These are phyloP conservation scores for Peribatodes rhomboidaria DNA, from an alignment of 2,888 invertebrate genomes.

Conservation along the genomic window DNA sequence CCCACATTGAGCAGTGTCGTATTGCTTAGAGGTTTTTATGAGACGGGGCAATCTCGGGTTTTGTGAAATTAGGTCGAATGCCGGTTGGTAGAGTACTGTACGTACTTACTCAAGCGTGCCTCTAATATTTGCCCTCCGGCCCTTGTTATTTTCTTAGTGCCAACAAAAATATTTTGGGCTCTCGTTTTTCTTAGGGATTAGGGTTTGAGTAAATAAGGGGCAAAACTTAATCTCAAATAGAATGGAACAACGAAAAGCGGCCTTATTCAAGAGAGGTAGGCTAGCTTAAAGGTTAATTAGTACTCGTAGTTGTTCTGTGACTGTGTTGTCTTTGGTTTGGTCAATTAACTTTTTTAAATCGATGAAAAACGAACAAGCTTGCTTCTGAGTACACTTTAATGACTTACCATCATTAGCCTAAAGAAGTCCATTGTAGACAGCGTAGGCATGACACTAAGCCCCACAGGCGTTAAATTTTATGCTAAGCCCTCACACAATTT, in stretches of 20 bases:
- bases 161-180: neutral
- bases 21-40: constrained; percentile 42
- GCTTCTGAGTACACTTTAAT: too few species aligned
- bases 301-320: too few species aligned
- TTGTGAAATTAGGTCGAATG: constrained; percentile 29
- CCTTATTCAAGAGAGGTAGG: too few species aligned
- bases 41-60: constrained; percentile 22
- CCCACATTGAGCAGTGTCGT: constrained; percentile 44
- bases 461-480: too few species aligned
- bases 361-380: too few species aligned
- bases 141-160: constrained; percentile 6
- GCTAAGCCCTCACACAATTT: too few species aligned
- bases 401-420: too few species aligned
- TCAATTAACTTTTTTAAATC: too few species aligned
- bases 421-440: too few species aligned
- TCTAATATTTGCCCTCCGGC: constrained; percentile 4
- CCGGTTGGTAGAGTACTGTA: constrained; percentile 2
- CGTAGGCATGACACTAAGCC: too few species aligned
- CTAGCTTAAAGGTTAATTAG: too few species aligned
- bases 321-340: too few species aligned
- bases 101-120: constrained; percentile 2
- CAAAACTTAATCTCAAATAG: neutral
- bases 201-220: neutral
- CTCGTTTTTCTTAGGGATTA: constrained; percentile 11
- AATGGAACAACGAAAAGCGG: neutral